Conservation (phyloP, 2,113 vertebrate genomes). For the Pseudorasbora parva region DNA sequence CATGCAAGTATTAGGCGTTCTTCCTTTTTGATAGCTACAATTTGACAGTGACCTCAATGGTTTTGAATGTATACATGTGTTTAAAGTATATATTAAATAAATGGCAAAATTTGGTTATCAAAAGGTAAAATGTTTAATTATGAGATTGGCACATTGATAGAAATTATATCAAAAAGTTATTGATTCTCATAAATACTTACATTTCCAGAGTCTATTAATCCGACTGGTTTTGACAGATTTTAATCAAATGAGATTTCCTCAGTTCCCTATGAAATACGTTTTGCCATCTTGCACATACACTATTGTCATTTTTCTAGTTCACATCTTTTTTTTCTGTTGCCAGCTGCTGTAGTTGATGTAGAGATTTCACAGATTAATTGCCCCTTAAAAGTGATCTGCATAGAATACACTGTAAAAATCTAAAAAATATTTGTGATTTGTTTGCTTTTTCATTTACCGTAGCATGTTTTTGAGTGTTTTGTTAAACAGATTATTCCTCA, state of each 20-base stretch:
- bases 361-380: not conserved
- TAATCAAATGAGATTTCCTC: too few species aligned
- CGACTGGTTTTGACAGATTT: not conserved
- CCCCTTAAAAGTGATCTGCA: not conserved
- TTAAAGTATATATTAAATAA: not conserved
- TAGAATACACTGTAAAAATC: conserved; percentile 8
- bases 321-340: not conserved
- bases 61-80: not conserved
- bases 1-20: not conserved
- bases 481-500: not conserved
- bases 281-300: not conserved
- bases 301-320: not conserved
- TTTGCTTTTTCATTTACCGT: not conserved
- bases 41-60: not conserved
- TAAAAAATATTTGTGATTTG: not conserved
- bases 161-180: not conserved
- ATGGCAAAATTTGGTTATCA: conserved; percentile 17
- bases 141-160: not conserved
- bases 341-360: conserved; percentile 11
- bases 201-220: not conserved
- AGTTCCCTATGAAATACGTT: not conserved
- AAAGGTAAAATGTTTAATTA: not conserved
- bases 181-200: not conserved
- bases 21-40: not conserved
- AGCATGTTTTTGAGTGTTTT: not conserved